These are phyloP conservation scores for Xestia sexstrigata DNA, from an alignment of 2,888 invertebrate species.

Conservation along the genomic window DNA sequence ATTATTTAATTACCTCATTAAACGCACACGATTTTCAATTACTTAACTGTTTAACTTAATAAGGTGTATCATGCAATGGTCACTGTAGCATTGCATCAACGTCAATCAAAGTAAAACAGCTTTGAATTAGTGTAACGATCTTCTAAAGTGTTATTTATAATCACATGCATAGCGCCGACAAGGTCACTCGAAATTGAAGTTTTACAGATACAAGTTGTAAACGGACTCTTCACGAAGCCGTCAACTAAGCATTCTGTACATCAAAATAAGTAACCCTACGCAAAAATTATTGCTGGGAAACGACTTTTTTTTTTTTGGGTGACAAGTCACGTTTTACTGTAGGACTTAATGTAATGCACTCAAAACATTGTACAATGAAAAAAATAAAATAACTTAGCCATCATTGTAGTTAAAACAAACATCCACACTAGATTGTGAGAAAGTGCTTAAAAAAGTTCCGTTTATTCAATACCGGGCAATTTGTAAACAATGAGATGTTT, in stretches of 20 bases:
- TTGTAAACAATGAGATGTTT: slow-evolving; percentile 22
- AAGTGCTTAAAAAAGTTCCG: neutral
- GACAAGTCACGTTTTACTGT: no score
- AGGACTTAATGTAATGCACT: no score
- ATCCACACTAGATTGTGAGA: neutral
- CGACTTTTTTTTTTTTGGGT: no score
- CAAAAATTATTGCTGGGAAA: no score
- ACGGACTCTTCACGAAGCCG: no score
- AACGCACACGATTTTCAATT: slow-evolving; percentile 19
- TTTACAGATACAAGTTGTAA: neutral
- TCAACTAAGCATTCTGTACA: no score
- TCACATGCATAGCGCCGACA: neutral
- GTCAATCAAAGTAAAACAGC: slow-evolving; percentile 32
- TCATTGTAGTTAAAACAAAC: slow-evolving; percentile 18
- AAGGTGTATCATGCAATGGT: slow-evolving; percentile 19
- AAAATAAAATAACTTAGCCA: slow-evolving; percentile 1
- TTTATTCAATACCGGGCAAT: slow-evolving; percentile 10
- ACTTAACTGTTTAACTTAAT: slow-evolving; percentile 1
- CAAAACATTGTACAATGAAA: no score
- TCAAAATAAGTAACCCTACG: no score
- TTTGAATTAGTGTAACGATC: slow-evolving; percentile 5
- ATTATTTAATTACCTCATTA: slow-evolving; percentile 38
- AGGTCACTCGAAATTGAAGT: neutral
- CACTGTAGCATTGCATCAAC: slow-evolving; percentile 14
- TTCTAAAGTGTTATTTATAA: slow-evolving; percentile 1